Evolutionary conservation across 2,113 vertebrate species (phyloP).

Genomic region (Pristiophorus japonicus): DNA sequence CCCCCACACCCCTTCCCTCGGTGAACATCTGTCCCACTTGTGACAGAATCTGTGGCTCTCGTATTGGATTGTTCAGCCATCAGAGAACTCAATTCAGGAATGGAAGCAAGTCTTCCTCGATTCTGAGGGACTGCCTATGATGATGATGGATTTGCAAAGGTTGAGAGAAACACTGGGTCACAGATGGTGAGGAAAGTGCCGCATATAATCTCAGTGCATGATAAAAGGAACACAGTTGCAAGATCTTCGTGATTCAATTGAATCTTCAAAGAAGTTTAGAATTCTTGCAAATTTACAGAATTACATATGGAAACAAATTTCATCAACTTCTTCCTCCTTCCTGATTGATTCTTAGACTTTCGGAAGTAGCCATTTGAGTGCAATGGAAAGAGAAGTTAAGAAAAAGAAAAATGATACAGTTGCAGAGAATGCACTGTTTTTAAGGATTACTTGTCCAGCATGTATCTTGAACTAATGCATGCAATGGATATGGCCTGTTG

Average conservation of each 20-base stretch:
- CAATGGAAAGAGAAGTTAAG: background rate
- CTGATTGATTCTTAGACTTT: background rate
- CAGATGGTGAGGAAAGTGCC: background rate
- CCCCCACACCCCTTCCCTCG: too few species aligned
- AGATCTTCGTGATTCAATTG: background rate
- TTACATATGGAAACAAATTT: background rate
- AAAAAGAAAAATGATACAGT: background rate
- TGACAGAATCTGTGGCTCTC: too few species aligned
- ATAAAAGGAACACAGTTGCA: background rate
- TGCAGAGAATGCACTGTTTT: background rate
- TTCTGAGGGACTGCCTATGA: too few species aligned
- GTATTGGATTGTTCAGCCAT: too few species aligned
- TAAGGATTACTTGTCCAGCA: background rate
- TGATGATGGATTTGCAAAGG: background rate
- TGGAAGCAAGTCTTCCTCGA: too few species aligned
- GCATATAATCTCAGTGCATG: background rate
- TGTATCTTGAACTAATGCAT: background rate
- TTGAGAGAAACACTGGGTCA: background rate
- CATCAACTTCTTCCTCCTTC: background rate
- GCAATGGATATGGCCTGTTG: background rate
- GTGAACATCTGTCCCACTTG: too few species aligned
- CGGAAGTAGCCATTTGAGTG: background rate
- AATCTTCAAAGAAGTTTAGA: background rate
- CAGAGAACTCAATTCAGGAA: too few species aligned
- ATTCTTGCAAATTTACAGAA: background rate